These are phyloP conservation scores for Yoshiicerus persimilis DNA, from an alignment of 1,140 invertebrate species.

Conservation along the genomic window DNA sequence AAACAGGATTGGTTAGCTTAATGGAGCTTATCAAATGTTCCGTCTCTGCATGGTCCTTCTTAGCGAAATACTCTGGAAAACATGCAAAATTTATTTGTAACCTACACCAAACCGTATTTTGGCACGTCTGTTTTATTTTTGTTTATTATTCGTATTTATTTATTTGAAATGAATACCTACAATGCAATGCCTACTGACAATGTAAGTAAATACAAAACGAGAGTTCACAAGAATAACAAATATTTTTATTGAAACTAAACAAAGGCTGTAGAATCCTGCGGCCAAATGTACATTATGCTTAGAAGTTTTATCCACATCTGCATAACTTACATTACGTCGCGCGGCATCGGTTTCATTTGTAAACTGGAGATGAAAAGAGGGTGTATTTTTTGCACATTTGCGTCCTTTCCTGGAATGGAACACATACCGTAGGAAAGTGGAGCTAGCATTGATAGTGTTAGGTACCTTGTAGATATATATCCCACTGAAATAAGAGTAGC, in stretches of 20 bases:
- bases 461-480: background rate
- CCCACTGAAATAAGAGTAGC: background rate
- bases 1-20: background rate
- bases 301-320: background rate
- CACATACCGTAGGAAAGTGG: background rate
- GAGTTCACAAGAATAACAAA: background rate
- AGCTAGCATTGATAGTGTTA: background rate
- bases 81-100: too few relatives aligned
- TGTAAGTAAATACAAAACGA: background rate
- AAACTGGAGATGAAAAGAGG: background rate
- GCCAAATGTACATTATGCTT: background rate
- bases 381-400: background rate
- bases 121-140: background rate
- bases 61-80: background rate
- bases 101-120: background rate
- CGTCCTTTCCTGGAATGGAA: background rate
- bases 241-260: background rate
- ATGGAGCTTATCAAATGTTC: background rate
- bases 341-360: background rate
- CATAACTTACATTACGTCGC: background rate
- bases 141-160: background rate
- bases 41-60: background rate
- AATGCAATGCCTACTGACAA: background rate
- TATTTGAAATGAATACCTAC: background rate
- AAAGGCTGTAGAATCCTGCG: background rate